Percentiles rank a stretch among this genome's conserved stretches.
These are phyloP conservation scores for Chionis minor DNA, from an alignment of 2,113 vertebrate genomes.

Conservation along the genomic window DNA sequence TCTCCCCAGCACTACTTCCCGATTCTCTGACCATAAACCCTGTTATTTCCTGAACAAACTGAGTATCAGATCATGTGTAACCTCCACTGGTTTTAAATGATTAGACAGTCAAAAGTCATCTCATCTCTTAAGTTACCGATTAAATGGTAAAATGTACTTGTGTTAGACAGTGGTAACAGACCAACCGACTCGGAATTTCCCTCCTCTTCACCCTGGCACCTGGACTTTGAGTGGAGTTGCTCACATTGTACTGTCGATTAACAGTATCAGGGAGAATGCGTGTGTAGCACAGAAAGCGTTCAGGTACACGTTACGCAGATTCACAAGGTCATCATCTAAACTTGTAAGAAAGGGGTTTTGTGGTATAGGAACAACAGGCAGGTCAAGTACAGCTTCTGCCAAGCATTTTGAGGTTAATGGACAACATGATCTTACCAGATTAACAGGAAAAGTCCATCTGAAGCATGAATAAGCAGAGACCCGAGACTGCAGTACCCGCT, in stretches of 20 bases:
- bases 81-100: background rate
- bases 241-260: background rate
- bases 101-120: background rate
- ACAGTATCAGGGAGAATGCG: fast-evolving
- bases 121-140: background rate
- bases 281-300: background rate
- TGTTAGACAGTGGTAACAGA: background rate
- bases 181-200: background rate
- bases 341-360: background rate
- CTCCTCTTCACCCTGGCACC: background rate
- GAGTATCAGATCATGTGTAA: background rate
- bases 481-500: background rate
- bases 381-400: background rate
- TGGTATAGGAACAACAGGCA: background rate
- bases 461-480: background rate
- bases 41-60: background rate
- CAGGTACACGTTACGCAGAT: fast-evolving
- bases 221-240: background rate
- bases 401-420: background rate
- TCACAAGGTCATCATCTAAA: background rate
- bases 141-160: background rate
- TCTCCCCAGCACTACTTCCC: background rate
- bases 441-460: background rate
- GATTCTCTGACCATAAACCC: background rate
- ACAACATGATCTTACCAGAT: background rate